phyloP scores from a whole-genome alignment of 1,140 invertebrate species.

The Scaptomyza graminum region DNA sequence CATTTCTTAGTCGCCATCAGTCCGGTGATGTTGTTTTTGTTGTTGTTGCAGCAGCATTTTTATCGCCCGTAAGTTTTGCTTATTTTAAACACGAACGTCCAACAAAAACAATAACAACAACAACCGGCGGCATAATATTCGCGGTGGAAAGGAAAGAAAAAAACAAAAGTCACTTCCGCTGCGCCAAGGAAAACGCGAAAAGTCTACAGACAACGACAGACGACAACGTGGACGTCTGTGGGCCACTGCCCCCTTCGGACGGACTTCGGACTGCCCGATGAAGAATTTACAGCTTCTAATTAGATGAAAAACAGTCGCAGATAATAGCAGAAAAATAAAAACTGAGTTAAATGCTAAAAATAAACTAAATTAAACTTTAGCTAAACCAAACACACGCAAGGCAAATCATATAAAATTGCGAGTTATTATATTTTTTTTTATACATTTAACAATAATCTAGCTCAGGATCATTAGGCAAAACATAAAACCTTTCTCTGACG shows the following conservation, averaged over 20 bases:
- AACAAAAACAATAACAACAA: constrained; percentile 36
- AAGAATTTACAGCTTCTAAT: constrained; percentile 46
- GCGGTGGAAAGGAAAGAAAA: constrained; percentile 58
- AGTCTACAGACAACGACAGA: constrained; percentile 56
- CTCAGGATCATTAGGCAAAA: not conserved
- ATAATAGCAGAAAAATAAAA: not conserved
- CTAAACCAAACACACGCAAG: not conserved
- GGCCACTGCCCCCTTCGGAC: constrained; percentile 22
- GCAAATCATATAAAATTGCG: constrained; percentile 4
- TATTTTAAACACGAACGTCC: constrained; percentile 75
- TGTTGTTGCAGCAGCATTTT: constrained; percentile 66
- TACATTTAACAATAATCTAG: not conserved
- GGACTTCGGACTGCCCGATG: constrained; percentile 19
- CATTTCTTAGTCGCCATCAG: constrained; percentile 59
- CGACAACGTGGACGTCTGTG: constrained; percentile 10
- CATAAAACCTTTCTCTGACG: not conserved
- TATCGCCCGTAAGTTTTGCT: constrained; percentile 76
- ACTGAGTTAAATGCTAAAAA: constrained; percentile 14
- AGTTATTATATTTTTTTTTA: not conserved
- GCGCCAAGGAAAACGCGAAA: constrained; percentile 76
- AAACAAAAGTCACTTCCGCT: constrained; percentile 81
- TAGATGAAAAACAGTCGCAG: constrained; percentile 44
- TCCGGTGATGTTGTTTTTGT: constrained; percentile 5
- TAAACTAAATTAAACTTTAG: constrained; percentile 4
- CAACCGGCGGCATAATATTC: constrained; percentile 74